Evolutionary conservation across 37 sponge, comb jelly and placozoan species (phyloP).

Genomic region (Spongia lamella): DNA sequence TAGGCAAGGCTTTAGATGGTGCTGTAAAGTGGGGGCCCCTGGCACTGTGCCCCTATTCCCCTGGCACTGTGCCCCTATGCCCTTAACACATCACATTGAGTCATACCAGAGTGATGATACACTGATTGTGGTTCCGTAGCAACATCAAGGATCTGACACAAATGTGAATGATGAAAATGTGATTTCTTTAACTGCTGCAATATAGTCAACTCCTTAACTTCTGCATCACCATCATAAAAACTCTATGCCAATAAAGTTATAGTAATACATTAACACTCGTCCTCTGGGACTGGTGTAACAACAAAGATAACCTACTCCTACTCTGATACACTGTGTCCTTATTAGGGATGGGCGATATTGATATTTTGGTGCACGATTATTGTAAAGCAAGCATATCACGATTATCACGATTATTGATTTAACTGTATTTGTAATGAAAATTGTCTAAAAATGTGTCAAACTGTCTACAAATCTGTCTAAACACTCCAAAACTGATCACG

Average conservation of each 20-base stretch:
- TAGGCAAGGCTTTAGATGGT: not conserved
- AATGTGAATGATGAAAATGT: conserved; percentile 66
- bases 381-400: too few relatives aligned
- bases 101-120: conserved; percentile 21
- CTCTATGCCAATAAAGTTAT: not conserved
- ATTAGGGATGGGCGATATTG: too few relatives aligned
- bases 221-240: conserved; percentile 49
- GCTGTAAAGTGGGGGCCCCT: not conserved
- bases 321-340: too few relatives aligned
- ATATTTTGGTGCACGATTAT: too few relatives aligned
- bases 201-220: conserved; percentile 60
- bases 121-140: conserved; percentile 51
- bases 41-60: not conserved
- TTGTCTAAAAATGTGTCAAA: too few relatives aligned
- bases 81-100: not conserved
- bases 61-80: not conserved
- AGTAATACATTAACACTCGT: not conserved
- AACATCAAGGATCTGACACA: conserved; percentile 64
- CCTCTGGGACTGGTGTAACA: not conserved
- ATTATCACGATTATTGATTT: too few relatives aligned
- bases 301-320: not conserved
- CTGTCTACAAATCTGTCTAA: too few relatives aligned
- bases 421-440: too few relatives aligned
- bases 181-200: conserved; percentile 58
- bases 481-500: too few relatives aligned